Base-by-base conservation (phyloP, 2,888 invertebrate species). In the Dryobota labecula region DNA sequence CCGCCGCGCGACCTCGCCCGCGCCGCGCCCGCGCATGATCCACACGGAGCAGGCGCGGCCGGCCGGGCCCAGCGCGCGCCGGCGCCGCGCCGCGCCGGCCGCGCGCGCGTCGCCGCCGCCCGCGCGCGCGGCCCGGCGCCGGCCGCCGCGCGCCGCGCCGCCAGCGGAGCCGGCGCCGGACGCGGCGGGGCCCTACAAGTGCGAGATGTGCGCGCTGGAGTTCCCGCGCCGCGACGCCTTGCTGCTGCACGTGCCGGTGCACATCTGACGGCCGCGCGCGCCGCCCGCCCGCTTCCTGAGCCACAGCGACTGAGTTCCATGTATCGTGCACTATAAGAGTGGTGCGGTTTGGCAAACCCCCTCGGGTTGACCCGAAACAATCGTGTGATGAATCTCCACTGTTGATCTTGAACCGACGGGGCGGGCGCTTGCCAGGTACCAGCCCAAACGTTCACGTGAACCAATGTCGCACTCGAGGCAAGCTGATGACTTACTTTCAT, bases 181-280 rank as follows among this genome's bases (percentile, higher is more conserved):
- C 24, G 96, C 96, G 71, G 97, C 94, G 85, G 96, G 89, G 70
- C 97, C 97, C 56, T 98, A 97, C 92, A 97, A 97, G 83, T 98
- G 98, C 90, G 98, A 98, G 92, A 98, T 98, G 98, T 98, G 98
- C 91, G 97, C 97, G 68, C 97, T 97, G 61, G 97, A 97, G 84
- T 98, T 98, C 92, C 95, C 97, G 15, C 97, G 97, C 79, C 97
- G 98, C 64, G 97, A 97, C 64, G 98, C 98, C 81, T 93, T 98
- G 78, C 96, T 97, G 69, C 90, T 95, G 1, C 98, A 98, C 93
- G 98, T 98, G 87, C 98, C 98, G 70, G 97, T 98, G 90, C 98
- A 98, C 92, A 98, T 98, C 94, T 97, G 97, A 97, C 93, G 87
- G 30, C 62, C 83, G 74, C 75, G 70, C 43, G 45, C 60, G 51